phyloP scores from a whole-genome alignment of 2,113 vertebrate species.

The Hystrix brachyura region DNA sequence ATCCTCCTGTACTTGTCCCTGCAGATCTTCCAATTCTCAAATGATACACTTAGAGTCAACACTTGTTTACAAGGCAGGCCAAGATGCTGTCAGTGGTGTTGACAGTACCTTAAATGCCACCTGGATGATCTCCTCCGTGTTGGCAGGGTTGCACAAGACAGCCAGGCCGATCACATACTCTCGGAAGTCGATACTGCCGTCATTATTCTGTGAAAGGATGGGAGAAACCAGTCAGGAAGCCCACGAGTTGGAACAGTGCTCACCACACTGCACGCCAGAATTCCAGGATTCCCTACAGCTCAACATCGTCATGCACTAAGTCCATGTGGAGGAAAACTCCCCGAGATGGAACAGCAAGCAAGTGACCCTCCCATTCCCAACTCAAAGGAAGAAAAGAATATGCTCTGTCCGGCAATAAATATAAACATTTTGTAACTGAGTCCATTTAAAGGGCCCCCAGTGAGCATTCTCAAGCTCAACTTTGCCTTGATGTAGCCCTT shows the following conservation, averaged over 20 bases:
- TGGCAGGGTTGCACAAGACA: slow-evolving; percentile 96
- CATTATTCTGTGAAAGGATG: slow-evolving; percentile 90
- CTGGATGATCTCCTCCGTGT: slow-evolving; percentile 95
- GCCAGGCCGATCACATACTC: slow-evolving; percentile 98
- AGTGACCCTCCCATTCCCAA: neutral
- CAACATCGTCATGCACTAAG: neutral
- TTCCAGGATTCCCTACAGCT: neutral
- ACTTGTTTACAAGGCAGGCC: slow-evolving; percentile 78
- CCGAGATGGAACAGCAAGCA: neutral
- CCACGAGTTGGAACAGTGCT: slow-evolving; percentile 7
- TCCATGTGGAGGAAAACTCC: neutral
- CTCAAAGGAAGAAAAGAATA: neutral
- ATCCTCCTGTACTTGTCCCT: slow-evolving; percentile 80
- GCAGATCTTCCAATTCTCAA: slow-evolving; percentile 83
- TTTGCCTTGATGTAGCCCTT: neutral
- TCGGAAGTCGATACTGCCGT: slow-evolving; percentile 98
- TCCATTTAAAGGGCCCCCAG: neutral
- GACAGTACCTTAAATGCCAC: slow-evolving; percentile 95
- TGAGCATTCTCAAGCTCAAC: neutral
- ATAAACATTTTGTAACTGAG: neutral
- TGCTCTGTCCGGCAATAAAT: neutral
- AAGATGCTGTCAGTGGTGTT: slow-evolving; percentile 69
- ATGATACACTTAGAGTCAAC: slow-evolving; percentile 85
- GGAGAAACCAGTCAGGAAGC: slow-evolving; percentile 45
- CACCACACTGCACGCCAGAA: neutral